Percentiles rank a stretch among this genome's conserved stretches.
phyloP scores from a whole-genome alignment of 2,113 vertebrate species.

The Trachemys scripta region DNA sequence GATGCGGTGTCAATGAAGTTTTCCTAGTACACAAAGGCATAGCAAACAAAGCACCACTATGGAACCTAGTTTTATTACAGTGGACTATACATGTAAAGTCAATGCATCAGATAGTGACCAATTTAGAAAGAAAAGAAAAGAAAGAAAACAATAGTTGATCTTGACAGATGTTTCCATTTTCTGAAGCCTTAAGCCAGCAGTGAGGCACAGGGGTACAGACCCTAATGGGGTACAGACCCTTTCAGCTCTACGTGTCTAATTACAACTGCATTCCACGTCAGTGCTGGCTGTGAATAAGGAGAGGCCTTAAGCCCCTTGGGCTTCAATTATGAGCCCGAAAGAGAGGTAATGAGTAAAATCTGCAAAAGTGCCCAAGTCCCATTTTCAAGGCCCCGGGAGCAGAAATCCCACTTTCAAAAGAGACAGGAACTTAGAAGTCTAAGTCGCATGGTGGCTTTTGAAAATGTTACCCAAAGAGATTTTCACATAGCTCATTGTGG shows the following conservation, averaged over 20 bases:
- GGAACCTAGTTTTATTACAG: background rate
- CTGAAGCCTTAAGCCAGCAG: background rate
- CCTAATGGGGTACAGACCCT: background rate
- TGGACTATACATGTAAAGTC: background rate
- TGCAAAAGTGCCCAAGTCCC: rapidly evolving
- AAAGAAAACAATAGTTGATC: background rate
- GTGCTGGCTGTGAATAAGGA: background rate
- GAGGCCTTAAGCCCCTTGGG: background rate
- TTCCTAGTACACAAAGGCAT: background rate
- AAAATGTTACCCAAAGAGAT: background rate
- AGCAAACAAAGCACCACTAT: background rate
- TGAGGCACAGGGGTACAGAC: background rate
- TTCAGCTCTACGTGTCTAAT: background rate
- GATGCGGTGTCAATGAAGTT: background rate
- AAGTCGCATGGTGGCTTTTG: background rate
- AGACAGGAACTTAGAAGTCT: background rate
- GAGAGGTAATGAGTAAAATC: background rate
- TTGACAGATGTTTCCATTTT: background rate
- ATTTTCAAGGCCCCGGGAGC: background rate
- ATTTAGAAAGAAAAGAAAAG: background rate
- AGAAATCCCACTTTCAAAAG: background rate
- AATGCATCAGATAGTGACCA: background rate
- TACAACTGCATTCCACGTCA: background rate
- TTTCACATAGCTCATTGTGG: rapidly evolving
- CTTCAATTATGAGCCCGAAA: background rate